Conservation (phyloP, 2,113 vertebrate genomes). For the Erpornis zantholeuca region DNA sequence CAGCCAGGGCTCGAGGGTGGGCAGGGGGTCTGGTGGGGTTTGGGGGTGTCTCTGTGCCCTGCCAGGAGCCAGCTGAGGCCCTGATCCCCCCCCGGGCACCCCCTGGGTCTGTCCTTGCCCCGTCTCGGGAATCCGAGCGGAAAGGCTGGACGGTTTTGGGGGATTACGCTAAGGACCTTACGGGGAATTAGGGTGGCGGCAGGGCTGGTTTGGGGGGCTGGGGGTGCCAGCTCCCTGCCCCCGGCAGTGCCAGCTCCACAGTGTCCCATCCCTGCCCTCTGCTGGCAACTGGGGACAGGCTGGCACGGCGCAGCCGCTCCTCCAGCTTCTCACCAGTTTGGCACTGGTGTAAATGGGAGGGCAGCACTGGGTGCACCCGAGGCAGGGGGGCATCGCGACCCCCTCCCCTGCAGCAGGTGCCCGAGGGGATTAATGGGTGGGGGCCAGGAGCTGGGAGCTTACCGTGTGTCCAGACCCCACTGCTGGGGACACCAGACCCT, state of each 20-base stretch:
- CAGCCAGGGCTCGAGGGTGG: background rate
- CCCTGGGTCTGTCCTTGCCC: background rate
- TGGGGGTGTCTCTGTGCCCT: background rate
- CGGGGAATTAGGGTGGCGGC: background rate
- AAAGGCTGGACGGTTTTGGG: background rate
- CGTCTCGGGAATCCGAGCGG: background rate
- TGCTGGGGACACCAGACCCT: no score
- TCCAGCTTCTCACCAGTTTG: background rate
- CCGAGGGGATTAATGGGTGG: background rate
- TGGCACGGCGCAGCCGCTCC: fast-evolving
- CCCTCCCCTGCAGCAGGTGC: background rate
- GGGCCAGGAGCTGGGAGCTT: background rate
- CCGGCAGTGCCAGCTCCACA: background rate
- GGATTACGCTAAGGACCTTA: background rate
- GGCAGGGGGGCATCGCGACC: background rate
- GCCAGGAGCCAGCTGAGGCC: background rate
- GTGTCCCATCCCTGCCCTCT: slow-evolving; percentile 32
- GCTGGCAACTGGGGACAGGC: background rate
- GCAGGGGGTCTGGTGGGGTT: background rate
- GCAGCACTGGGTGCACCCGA: background rate
- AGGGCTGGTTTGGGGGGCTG: background rate
- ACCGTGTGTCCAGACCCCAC: fast-evolving
- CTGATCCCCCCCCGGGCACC: background rate
- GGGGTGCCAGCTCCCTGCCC: background rate
- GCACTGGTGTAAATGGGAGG: background rate